Evolutionary conservation across 1,140 invertebrate genomes (phyloP), one percentile per base, ranked within the genome.

Genomic region (Stegodyphus mimosarum): DNA sequence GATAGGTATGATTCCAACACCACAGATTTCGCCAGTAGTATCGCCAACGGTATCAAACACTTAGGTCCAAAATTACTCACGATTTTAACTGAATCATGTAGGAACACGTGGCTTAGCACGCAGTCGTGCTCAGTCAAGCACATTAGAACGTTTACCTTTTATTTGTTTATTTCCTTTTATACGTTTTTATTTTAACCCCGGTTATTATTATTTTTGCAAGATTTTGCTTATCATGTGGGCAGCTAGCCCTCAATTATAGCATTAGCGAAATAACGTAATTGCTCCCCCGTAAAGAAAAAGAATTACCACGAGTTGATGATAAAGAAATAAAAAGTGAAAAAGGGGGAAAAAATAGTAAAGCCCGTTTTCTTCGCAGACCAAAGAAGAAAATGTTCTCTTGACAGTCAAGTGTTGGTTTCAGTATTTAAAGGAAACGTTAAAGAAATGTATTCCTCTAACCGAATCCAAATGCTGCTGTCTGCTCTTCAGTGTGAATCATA

Each of bases 251-350:
- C 83, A 84, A 84, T 75, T 76, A 84, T 66, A 70, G 73, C 83
- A 84, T 84, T 84, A 84, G 72, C 73, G 63, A 69, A 76, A 84
- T 76, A 63, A 51, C 83, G 83, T 84, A 84, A 84, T 84, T 84
- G 74, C 83, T 63, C 64, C 63, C 83, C 67, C 52, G n/a, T 53
- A 70, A 70, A 70, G 66, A 79, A 79, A 79, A 79, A 69, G 64
- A 78, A 77, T 66, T 52, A 77, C 64, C 76, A 67, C 63, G 76
- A 69, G 64, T 69, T 53, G 70, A 69, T 78, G 49, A 69, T 67
- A 78, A 67, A 67, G n/a, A 67, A 18, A 67, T 67, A 67, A 67
- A 67, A 67, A 60, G 55, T 9, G 55, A 60, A 60, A 60, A 60
- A 60, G 55, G 55, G 15, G 15, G 15, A 9, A 9, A 60, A 60